Conservation (phyloP, 2,113 vertebrate genomes). For the Aramus guarauna region DNA sequence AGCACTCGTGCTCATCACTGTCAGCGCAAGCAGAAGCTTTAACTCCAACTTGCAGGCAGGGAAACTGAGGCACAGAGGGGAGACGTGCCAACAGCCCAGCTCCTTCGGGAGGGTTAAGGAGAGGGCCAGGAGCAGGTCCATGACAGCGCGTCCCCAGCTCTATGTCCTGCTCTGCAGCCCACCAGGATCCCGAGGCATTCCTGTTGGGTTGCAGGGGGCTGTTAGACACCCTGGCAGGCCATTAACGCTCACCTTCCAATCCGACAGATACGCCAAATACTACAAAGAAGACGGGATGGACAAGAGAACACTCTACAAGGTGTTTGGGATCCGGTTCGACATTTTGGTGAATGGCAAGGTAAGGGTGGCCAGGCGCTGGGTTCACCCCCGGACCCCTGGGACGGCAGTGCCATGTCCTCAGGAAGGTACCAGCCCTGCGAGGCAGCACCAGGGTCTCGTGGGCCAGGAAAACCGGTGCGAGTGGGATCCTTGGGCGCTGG, state of each 20-base stretch:
- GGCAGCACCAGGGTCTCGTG: rapidly evolving
- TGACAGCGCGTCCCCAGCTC: neutral
- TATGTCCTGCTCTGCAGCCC: neutral
- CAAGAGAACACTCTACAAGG: slow-evolving; percentile 88
- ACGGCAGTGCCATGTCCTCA: neutral
- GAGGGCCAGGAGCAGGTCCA: neutral
- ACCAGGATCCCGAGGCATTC: rapidly evolving
- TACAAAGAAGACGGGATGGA: slow-evolving; percentile 75
- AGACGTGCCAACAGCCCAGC: neutral
- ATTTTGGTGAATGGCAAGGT: slow-evolving; percentile 92
- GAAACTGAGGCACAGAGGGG: neutral
- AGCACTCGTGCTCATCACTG: neutral
- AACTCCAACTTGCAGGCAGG: neutral
- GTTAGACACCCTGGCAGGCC: neutral
- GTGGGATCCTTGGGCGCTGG: neutral
- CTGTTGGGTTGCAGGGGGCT: neutral
- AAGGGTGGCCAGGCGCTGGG: neutral
- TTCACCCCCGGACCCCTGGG: rapidly evolving
- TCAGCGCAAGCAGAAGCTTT: neutral
- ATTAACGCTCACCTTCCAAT: neutral
- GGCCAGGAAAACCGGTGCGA: neutral
- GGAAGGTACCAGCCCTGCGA: neutral
- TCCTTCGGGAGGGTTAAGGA: neutral
- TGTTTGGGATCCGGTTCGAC: slow-evolving; percentile 91
- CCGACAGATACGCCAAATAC: slow-evolving; percentile 83